phyloP scores from a whole-genome alignment of 2,113 vertebrate genomes.

The Caranx melampygus region DNA sequence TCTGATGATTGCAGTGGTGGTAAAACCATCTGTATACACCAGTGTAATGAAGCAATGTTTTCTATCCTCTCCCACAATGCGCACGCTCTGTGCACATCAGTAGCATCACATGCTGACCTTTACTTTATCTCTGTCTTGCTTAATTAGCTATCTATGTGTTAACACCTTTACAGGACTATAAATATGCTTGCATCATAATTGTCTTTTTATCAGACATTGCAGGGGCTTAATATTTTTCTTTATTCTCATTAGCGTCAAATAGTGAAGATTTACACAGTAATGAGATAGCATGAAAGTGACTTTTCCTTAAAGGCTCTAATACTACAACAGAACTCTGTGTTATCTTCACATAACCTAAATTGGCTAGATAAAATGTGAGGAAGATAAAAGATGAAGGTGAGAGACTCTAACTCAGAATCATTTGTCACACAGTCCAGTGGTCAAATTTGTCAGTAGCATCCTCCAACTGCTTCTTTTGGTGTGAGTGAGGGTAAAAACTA shows the following conservation, averaged over 20 bases:
- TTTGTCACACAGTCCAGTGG: conserved; percentile 8
- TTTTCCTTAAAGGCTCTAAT: conserved; percentile 15
- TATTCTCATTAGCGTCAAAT: conserved; percentile 65
- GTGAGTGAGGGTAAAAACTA: too few relatives aligned
- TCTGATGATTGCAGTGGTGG: background rate
- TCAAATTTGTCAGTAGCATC: background rate
- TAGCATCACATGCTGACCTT: conserved; percentile 54
- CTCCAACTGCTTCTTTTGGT: background rate
- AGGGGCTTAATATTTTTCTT: conserved; percentile 52
- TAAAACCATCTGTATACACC: background rate
- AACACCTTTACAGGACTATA: conserved; percentile 60
- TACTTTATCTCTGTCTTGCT: conserved; percentile 60
- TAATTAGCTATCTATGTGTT: conserved; percentile 68
- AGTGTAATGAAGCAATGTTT: conserved; percentile 12
- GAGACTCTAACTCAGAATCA: conserved; percentile 1
- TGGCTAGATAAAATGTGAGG: conserved; percentile 4
- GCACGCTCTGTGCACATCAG: conserved; percentile 3
- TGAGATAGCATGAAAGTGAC: conserved; percentile 44
- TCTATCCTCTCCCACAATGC: background rate
- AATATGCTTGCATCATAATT: conserved; percentile 63
- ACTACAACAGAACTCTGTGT: conserved; percentile 14
- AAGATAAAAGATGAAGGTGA: background rate
- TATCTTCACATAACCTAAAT: conserved; percentile 3
- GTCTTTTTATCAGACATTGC: conserved; percentile 63
- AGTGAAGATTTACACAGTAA: conserved; percentile 10